Base-by-base conservation (phyloP, 2,888 invertebrate genomes). In the Catocala fraxini region DNA sequence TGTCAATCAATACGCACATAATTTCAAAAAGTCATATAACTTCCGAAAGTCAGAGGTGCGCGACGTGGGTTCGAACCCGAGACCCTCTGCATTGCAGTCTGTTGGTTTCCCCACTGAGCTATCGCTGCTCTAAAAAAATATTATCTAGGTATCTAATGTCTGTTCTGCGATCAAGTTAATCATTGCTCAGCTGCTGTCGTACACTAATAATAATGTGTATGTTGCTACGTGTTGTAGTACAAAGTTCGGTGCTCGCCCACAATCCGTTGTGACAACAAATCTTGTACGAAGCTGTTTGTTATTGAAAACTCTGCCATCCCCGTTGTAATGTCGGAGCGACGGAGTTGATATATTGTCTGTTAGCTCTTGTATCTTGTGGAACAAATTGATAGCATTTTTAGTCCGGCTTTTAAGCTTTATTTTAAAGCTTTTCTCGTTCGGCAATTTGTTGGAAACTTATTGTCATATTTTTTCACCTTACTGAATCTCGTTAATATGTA, bases 141-240 rank as follows among this genome's bases (percentile, higher is more conserved):
- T 25, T 25, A 25, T 25, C 25, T 25, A 25, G 25, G 4, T 25
- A 25, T 25, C 25, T 25, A 25, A 25, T 39, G 65, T 55, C 62
- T 5, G n/a, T 34, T 82, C 76, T 79, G 52, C 35, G 0, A 7
- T 45, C 6, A 12, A 43, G 13, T 10, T 73, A 73, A 34, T 83
- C 84, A 81, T 67, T 82, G 83, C 0, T 9, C 57, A 12, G 39
- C 62, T 67, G 70, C 68, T 66, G 71, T 75, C 66, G 61, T 68
- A 71, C 71, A 73, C 81, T 84, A 81, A 86, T 85, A 87, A 86
- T 86, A 84, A 85, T 82, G 85, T 80, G 81, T 81, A 82, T 62
- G 62, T 80, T 79, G 65, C 76, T 77, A 70, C 77, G 73, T 71
- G 79, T 81, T 76, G 80, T 78, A 46, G 46, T 46, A 79, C 73